These are phyloP conservation scores for Archivesica marissinica DNA, from an alignment of 1,140 invertebrate genomes.

Conservation along the genomic window DNA sequence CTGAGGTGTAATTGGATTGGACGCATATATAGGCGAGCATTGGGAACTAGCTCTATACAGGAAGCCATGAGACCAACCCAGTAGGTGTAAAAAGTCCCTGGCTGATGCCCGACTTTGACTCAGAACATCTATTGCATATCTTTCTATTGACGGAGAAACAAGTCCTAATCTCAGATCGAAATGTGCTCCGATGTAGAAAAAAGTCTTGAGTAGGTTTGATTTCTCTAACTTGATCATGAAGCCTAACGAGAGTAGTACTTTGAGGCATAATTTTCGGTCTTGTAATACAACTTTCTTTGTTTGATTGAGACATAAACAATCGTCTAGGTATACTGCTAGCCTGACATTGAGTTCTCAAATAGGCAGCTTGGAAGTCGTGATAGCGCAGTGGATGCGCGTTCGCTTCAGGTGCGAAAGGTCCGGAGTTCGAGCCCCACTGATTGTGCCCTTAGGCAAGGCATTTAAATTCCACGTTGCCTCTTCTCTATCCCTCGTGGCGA, in stretches of 20 bases:
- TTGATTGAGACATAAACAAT: conserved; percentile 7
- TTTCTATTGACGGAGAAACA: conserved; percentile 34
- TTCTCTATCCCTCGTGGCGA: no score
- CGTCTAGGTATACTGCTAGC: conserved; percentile 40
- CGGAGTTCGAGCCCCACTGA: no score
- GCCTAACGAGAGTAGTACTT: conserved; percentile 19
- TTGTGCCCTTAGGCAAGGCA: no score
- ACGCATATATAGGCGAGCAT: conserved; percentile 47
- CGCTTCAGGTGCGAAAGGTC: no score
- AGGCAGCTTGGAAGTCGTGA: no score
- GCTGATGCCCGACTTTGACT: background rate
- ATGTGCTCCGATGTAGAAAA: conserved; percentile 1
- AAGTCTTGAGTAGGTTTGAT: background rate
- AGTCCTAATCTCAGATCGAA: background rate
- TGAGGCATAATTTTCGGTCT: background rate
- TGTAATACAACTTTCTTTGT: background rate
- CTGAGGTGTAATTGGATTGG: conserved; percentile 54
- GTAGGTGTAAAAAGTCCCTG: conserved; percentile 5
- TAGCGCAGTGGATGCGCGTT: no score
- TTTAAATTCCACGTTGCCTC: no score
- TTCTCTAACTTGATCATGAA: conserved; percentile 31
- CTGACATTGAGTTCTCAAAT: conserved; percentile 1
- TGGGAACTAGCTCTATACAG: conserved; percentile 36
- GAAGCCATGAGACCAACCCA: conserved; percentile 39
- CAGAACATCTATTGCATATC: background rate